Evolutionary conservation across 2,797 vertebrate genomes (phyloP).

Genomic region (Syngnathus acus): DNA sequence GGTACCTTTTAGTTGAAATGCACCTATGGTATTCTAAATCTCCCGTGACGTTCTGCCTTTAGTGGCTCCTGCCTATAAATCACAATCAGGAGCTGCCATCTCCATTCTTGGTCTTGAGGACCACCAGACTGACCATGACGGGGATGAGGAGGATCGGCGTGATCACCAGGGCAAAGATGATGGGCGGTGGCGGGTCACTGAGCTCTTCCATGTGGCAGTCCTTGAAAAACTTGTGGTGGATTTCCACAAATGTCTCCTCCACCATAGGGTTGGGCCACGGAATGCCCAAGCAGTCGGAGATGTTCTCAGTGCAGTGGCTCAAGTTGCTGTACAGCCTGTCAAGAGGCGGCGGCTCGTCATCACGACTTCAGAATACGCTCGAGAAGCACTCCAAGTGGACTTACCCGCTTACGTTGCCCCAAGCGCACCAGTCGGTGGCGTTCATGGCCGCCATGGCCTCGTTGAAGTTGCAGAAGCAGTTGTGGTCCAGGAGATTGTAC

Average conservation of each 20-base stretch:
- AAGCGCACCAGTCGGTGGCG: slow-evolving; percentile 57
- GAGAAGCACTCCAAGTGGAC: not conserved
- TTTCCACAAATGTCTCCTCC: slow-evolving; percentile 53
- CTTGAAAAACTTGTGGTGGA: slow-evolving; percentile 61
- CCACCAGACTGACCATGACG: slow-evolving; percentile 63
- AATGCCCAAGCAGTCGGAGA: slow-evolving; percentile 64
- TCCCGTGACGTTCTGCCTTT: not conserved
- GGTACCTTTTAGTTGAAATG: not conserved
- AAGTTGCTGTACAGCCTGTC: slow-evolving; percentile 67
- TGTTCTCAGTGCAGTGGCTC: slow-evolving; percentile 60
- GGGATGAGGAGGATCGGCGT: slow-evolving; percentile 72
- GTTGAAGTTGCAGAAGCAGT: not conserved
- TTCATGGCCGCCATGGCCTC: slow-evolving; percentile 36
- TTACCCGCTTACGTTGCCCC: slow-evolving; percentile 66
- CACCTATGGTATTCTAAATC: not conserved
- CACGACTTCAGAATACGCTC: not conserved
- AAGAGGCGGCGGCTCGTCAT: not conserved
- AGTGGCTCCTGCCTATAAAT: not conserved
- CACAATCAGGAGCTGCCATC: slow-evolving; percentile 64
- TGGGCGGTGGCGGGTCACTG: slow-evolving; percentile 36
- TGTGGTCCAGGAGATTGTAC: accelerated
- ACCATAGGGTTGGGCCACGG: slow-evolving; percentile 66
- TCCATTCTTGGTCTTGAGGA: slow-evolving; percentile 68
- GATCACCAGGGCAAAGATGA: slow-evolving; percentile 60
- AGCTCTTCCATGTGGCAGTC: slow-evolving; percentile 58